A percentile compares a stretch with the other conserved stretches of the same genome.
phyloP scores from a whole-genome alignment of 2,888 invertebrate genomes.

The Oscheius sp. region DNA sequence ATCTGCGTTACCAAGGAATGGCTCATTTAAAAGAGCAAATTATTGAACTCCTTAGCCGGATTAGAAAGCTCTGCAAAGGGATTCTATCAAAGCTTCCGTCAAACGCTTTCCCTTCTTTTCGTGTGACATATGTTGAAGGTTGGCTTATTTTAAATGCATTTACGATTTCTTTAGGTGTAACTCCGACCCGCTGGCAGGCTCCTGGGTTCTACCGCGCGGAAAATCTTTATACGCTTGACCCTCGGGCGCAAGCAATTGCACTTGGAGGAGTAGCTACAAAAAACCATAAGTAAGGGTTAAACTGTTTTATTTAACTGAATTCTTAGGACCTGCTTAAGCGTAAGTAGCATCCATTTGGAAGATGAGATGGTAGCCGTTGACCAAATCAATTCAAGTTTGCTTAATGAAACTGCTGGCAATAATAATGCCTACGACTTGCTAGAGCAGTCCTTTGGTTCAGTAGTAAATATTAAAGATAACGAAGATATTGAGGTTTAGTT shows the following conservation, averaged over 20 bases:
- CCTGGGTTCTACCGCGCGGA: constrained; percentile 7
- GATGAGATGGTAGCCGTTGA: constrained; percentile 6
- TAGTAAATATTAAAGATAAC: too few relatives aligned
- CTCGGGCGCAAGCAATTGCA: neutral
- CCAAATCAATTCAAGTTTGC: too few relatives aligned
- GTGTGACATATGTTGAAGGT: constrained; percentile 22
- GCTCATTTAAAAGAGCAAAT: constrained; percentile 20
- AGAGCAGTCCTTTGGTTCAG: too few relatives aligned
- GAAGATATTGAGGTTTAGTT: too few relatives aligned
- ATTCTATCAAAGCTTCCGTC: constrained; percentile 18
- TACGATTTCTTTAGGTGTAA: neutral
- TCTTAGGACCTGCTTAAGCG: neutral
- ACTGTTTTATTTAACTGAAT: neutral
- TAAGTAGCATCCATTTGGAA: constrained; percentile 14
- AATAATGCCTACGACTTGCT: too few relatives aligned
- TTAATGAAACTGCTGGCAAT: too few relatives aligned
- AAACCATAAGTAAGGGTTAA: constrained; percentile 5
- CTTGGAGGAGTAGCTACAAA: neutral
- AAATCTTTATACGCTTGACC: constrained; percentile 8
- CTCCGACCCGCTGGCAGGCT: constrained; percentile 6
- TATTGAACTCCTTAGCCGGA: constrained; percentile 3
- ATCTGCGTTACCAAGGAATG: constrained; percentile 22
- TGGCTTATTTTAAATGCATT: neutral
- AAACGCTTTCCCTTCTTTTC: constrained; percentile 26
- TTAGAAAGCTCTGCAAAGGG: constrained; percentile 28